Evolutionary conservation across 2,797 vertebrate genomes (phyloP).

Genomic region (Labroides dimidiatus): DNA sequence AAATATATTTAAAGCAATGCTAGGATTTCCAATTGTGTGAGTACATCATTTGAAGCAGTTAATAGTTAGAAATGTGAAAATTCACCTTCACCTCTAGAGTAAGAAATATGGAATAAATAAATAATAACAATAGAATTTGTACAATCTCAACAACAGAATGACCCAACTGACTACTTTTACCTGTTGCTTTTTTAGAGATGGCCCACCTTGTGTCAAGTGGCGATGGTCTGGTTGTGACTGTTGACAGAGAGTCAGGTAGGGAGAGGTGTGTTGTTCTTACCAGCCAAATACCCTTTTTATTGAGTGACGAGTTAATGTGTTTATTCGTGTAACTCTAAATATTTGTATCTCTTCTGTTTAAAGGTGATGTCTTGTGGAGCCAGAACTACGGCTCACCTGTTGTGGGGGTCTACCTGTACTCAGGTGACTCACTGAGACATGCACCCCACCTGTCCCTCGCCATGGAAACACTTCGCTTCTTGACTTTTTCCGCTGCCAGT

Average conservation of each 20-base stretch:
- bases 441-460: conserved; percentile 93
- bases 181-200: conserved; percentile 83
- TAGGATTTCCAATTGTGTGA: too few species aligned
- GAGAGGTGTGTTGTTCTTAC: conserved; percentile 45
- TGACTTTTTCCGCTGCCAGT: conserved; percentile 87
- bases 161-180: neutral
- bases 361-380: conserved; percentile 92
- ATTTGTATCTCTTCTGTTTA: neutral
- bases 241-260: conserved; percentile 88
- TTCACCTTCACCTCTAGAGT: neutral
- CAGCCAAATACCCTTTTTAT: neutral
- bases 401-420: conserved; percentile 92
- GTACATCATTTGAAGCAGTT: neutral
- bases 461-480: conserved; percentile 93
- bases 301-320: neutral
- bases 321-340: neutral
- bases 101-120: neutral
- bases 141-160: neutral
- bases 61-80: neutral
- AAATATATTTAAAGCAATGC: too few species aligned
- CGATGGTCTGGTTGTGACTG: conserved; percentile 92
- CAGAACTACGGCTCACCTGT: conserved; percentile 94
- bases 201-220: conserved; percentile 93
- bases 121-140: neutral
- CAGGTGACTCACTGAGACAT: conserved; percentile 90